Evolutionary conservation across 2,797 vertebrate genomes (phyloP).

Genomic region (Cyprinodon diabolis): DNA sequence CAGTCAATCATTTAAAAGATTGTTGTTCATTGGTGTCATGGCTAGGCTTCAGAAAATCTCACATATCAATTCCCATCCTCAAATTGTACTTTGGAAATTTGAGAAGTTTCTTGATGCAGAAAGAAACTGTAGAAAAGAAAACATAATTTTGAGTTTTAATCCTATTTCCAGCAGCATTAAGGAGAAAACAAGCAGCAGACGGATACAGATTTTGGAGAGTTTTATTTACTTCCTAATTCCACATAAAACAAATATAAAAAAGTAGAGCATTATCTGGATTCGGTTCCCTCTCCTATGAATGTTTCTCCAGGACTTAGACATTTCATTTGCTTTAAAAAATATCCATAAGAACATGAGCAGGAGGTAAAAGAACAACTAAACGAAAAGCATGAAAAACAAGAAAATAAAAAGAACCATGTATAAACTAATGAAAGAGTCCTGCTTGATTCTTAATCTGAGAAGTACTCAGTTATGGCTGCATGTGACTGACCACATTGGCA

Average conservation of each 20-base stretch:
- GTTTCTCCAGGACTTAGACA: constrained; percentile 25
- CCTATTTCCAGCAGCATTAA: not conserved
- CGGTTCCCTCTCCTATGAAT: constrained; percentile 4
- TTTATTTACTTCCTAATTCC: constrained; percentile 73
- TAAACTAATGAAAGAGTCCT: constrained; percentile 29
- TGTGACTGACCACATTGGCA: constrained; percentile 47
- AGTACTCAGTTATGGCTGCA: constrained; percentile 20
- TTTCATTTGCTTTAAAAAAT: constrained; percentile 61
- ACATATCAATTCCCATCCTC: no score
- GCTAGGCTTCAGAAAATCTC: no score
- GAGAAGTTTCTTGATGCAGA: no score
- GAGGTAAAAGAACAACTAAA: constrained; percentile 27
- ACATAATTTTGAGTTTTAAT: not conserved
- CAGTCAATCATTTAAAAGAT: no score
- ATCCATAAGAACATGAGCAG: constrained; percentile 45
- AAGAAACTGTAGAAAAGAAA: no score
- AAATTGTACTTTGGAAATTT: no score
- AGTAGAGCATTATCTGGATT: constrained; percentile 61
- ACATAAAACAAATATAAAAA: constrained; percentile 82
- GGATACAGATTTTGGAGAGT: constrained; percentile 60
- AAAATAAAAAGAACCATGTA: constrained; percentile 2
- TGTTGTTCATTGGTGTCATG: no score
- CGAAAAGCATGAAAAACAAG: constrained; percentile 15
- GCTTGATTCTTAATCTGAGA: constrained; percentile 25
- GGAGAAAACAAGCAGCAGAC: constrained; percentile 18